These are phyloP conservation scores for Dromius quadrimaculatus DNA, from an alignment of 2,888 invertebrate species.

Conservation along the genomic window DNA sequence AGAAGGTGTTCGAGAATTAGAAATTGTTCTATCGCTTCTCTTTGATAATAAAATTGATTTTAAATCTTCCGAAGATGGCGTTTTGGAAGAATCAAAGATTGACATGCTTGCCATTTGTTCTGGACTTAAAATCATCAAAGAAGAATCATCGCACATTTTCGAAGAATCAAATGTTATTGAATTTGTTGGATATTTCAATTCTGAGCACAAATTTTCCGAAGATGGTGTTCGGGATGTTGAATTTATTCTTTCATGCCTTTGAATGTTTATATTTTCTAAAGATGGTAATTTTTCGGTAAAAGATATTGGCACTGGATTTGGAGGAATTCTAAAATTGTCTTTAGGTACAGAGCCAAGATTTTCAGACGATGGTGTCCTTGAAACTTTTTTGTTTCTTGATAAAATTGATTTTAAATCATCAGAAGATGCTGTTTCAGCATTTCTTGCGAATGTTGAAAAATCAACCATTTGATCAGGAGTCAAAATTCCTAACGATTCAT, in stretches of 20 bases:
- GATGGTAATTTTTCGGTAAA: constrained; percentile 52
- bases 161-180: constrained; percentile 12
- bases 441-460: constrained; percentile 64
- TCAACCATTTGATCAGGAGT: constrained; percentile 91
- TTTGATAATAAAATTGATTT: constrained; percentile 55
- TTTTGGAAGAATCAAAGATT: constrained; percentile 64
- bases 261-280: constrained; percentile 68
- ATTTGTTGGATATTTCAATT: constrained; percentile 21
- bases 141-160: constrained; percentile 73
- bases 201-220: constrained; percentile 66
- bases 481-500: constrained; percentile 87
- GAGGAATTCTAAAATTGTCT: constrained; percentile 43
- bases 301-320: constrained; percentile 2
- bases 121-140: constrained; percentile 85
- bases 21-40: constrained; percentile 56
- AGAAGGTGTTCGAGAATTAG: constrained; percentile 68
- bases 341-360: constrained; percentile 58
- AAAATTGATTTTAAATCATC: constrained; percentile 68
- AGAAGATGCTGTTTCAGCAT: constrained; percentile 73
- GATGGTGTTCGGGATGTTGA: constrained; percentile 68
- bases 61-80: constrained; percentile 76
- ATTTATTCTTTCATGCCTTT: constrained; percentile 56
- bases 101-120: constrained; percentile 85
- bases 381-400: constrained; percentile 56
- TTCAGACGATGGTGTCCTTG: constrained; percentile 71